These are phyloP conservation scores for Salvelinus sp. DNA, from an alignment of 2,113 vertebrate genomes.

Conservation along the genomic window DNA sequence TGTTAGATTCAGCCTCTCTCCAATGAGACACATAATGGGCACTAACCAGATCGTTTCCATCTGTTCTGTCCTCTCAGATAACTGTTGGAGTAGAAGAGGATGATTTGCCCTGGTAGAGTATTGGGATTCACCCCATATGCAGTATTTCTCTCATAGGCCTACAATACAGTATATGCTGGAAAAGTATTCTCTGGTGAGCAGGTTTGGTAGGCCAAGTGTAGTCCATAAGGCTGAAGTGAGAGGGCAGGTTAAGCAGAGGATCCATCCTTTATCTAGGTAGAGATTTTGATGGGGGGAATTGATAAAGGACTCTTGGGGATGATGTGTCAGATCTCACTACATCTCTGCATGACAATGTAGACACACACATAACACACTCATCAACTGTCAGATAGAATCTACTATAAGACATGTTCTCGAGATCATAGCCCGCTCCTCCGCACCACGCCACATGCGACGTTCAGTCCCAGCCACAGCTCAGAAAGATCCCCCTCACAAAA, in stretches of 20 bases:
- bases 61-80: slow-evolving; percentile 1
- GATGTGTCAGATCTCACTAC: not conserved
- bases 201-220: not conserved
- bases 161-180: too few relatives aligned
- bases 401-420: not conserved
- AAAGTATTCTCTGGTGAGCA: not conserved
- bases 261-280: not conserved
- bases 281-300: not conserved
- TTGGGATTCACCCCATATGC: not conserved
- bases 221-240: not conserved
- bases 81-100: not conserved
- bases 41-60: not conserved
- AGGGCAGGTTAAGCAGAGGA: not conserved
- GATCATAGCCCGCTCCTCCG: too few relatives aligned
- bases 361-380: not conserved
- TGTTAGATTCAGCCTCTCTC: not conserved
- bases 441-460: too few relatives aligned
- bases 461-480: too few relatives aligned
- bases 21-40: too few relatives aligned
- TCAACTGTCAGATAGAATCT: slow-evolving; percentile 14
- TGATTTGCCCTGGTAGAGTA: not conserved
- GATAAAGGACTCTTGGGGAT: not conserved
- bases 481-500: too few relatives aligned
- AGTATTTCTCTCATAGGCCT: not conserved
- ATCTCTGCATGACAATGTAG: not conserved